These are phyloP conservation scores for Fissipunctia ypsillon DNA, from an alignment of 2,888 invertebrate species.

Conservation along the genomic window DNA sequence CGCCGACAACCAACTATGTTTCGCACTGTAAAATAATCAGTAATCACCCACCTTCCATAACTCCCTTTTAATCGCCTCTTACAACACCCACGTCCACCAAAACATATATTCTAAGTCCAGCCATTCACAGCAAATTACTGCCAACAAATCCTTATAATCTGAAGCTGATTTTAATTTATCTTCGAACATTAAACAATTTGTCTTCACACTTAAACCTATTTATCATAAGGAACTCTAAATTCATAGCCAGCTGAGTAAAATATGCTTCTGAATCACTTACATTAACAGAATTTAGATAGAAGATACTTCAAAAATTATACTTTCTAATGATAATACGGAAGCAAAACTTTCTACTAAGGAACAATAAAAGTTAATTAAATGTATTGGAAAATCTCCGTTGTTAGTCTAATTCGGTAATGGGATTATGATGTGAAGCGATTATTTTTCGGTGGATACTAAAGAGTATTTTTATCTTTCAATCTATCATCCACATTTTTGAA, in stretches of 20 bases:
- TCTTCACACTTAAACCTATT: constrained; percentile 7
- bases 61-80: constrained; percentile 32
- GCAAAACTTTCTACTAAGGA: constrained; percentile 55
- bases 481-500: constrained; percentile 21
- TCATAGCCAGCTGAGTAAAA: constrained; percentile 26
- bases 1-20: constrained; percentile 18
- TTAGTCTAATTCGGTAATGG: constrained; percentile 37
- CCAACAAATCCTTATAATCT: constrained; percentile 40
- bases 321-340: constrained; percentile 53
- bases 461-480: constrained; percentile 6
- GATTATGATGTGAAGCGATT: constrained; percentile 24
- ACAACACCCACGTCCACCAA: constrained; percentile 37
- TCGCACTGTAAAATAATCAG: constrained; percentile 34
- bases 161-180: constrained; percentile 42
- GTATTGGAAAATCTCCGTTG: constrained; percentile 24
- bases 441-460: constrained; percentile 16
- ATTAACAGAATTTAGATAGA: constrained; percentile 51
- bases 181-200: constrained; percentile 14
- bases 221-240: constrained; percentile 36
- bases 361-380: constrained; percentile 55
- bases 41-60: constrained; percentile 52
- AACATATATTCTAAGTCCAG: constrained; percentile 13
- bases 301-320: constrained; percentile 53
- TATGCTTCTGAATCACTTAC: constrained; percentile 54
- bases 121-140: constrained; percentile 41